A percentile compares a stretch with the other conserved stretches of the same genome.
Evolutionary conservation across 2,797 vertebrate species (phyloP).

Genomic region (Pangasius krempfi): DNA sequence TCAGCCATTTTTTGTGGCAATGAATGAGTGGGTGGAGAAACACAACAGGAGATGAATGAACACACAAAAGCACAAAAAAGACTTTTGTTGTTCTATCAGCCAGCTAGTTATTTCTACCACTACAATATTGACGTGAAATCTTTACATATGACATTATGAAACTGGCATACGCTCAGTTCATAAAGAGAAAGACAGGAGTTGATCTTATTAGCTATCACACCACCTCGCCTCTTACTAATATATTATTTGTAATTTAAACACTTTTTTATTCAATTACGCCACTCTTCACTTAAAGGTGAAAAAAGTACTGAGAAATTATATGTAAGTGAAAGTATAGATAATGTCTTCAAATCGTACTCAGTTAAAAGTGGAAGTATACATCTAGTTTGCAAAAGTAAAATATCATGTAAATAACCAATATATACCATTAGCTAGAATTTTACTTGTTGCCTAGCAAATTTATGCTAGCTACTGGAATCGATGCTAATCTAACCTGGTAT

Average conservation of each 20-base stretch:
- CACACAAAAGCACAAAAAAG: slow-evolving; percentile 35
- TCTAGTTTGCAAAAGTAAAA: neutral
- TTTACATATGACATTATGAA: slow-evolving; percentile 18
- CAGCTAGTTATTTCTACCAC: neutral
- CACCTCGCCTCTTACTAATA: neutral
- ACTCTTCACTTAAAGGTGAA: neutral
- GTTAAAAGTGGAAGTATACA: neutral
- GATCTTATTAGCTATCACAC: slow-evolving; percentile 16
- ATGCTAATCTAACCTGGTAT: neutral
- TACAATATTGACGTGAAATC: slow-evolving; percentile 7
- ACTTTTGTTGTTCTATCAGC: slow-evolving; percentile 22
- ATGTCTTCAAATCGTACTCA: neutral
- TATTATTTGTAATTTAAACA: neutral
- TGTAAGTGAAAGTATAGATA: neutral
- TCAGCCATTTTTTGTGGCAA: neutral
- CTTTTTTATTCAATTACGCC: neutral
- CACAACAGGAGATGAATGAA: slow-evolving; percentile 39
- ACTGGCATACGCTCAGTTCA: neutral
- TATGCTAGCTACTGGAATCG: neutral
- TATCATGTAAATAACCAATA: neutral
- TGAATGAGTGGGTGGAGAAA: slow-evolving; percentile 19
- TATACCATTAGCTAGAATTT: neutral
- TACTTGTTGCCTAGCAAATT: neutral
- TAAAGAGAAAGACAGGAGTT: neutral
- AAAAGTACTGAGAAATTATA: neutral